Evolutionary conservation across 1,140 invertebrate genomes (phyloP), one percentile per base, ranked within the genome.

Genomic region (Cherax quadricarinatus): DNA sequence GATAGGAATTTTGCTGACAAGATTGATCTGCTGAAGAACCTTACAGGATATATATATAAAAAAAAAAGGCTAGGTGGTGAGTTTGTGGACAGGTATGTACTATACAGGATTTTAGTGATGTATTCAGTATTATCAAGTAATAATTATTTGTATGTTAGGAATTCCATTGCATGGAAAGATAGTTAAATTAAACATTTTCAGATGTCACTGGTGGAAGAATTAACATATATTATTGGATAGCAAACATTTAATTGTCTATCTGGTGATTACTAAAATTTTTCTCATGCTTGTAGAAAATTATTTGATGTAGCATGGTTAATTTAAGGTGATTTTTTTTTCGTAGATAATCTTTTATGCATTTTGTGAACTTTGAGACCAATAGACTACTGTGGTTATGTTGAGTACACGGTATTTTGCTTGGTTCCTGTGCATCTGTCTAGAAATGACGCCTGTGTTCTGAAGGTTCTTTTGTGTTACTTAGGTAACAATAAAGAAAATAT

Each of bases 371-470:
- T 7, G 30, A 75, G n/a, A 12, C 70, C n/a, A 30, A 30, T 75
- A 75, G 70, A 75, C 70, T 9, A 9, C 6, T 75, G 24, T 75
- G 12, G 70, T 30, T 75, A 30, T 75, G 70, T 75, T 75, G 16
- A 75, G n/a, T 75, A 75, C 24, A 24, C 21, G 24, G 70, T 30
- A 75, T 75, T 30, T 75, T 75, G 70, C 70, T 75, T 75, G 70
- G 70, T 75, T 75, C 70, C 70, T 75, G 70, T 75, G 70, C 70
- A 30, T 75, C 70, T 75, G 9, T 75, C 24, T 75, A 75, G 70
- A 75, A 30, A 30, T 30, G 24, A 75, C 18, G 18, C 62, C 62
- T 66, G 62, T 75, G 70, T 75, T 75, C 24, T 30, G 24, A 21
- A 75, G 70, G 70, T 75, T 75, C n/a, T 30, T 75, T 75, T 75